phyloP scores from a whole-genome alignment of 2,113 vertebrate genomes.

The Morone chrysops region DNA sequence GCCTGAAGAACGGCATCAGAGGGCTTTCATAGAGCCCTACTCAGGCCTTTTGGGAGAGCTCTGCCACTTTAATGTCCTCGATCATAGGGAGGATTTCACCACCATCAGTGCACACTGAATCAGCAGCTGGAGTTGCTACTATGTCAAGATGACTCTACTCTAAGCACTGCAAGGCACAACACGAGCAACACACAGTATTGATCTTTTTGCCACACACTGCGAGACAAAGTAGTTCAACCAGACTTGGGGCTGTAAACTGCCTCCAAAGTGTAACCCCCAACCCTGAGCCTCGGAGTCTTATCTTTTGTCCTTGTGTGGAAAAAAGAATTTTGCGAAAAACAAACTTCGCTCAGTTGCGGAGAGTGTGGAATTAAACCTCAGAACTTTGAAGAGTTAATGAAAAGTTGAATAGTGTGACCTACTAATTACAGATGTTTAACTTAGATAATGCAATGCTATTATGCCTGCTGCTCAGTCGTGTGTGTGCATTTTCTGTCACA shows the following conservation, averaged over 20 bases:
- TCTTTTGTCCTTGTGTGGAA: conserved; percentile 56
- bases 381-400: conserved; percentile 41
- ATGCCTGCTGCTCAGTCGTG: conserved; percentile 27
- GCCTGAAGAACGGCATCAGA: conserved; percentile 45
- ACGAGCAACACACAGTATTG: conserved; percentile 64
- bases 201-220: conserved; percentile 57
- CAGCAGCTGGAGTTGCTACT: conserved; percentile 38
- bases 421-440: conserved; percentile 57
- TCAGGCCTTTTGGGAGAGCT: conserved; percentile 60
- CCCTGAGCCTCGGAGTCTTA: not conserved
- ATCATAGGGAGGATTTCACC: conserved; percentile 68
- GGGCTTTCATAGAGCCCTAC: conserved; percentile 50
- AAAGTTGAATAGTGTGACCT: conserved; percentile 34
- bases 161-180: conserved; percentile 58
- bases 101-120: conserved; percentile 53
- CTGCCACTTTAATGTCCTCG: conserved; percentile 58
- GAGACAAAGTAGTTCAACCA: conserved; percentile 48
- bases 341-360: conserved; percentile 35
- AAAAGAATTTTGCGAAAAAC: conserved; percentile 34
- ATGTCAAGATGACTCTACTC: conserved; percentile 58
- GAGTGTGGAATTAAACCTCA: conserved; percentile 40
- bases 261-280: not conserved
- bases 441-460: conserved; percentile 35
- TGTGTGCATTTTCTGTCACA: conserved; percentile 7
- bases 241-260: conserved; percentile 34